Percentiles rank a stretch among this genome's conserved stretches.
These are phyloP conservation scores for Melanotaenia maccullochi DNA, from an alignment of 2,797 vertebrate species.

Conservation along the genomic window DNA sequence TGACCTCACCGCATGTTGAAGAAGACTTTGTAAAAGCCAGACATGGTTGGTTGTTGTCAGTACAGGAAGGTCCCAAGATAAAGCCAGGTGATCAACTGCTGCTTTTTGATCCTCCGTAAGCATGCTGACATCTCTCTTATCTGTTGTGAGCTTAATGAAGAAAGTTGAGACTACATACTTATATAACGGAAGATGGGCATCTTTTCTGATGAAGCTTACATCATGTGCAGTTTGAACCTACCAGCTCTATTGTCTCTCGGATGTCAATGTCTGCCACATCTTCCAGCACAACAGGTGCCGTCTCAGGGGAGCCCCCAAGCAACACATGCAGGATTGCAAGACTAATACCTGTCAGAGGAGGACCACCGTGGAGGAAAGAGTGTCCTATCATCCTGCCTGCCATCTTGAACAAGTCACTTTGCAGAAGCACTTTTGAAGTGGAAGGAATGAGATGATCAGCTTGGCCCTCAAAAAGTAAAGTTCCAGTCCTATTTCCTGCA, in stretches of 20 bases:
- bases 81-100: too few relatives aligned
- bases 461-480: neutral
- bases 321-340: neutral
- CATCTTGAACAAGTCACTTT: conserved; percentile 8
- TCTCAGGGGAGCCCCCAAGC: neutral
- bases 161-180: too few relatives aligned
- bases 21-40: too few relatives aligned
- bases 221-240: neutral
- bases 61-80: too few relatives aligned
- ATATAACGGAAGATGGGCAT: neutral
- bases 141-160: too few relatives aligned
- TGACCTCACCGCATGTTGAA: too few relatives aligned
- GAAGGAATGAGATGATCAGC: neutral
- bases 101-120: too few relatives aligned
- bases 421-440: neutral
- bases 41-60: too few relatives aligned
- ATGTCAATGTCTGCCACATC: neutral
- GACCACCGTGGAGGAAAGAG: conserved; percentile 1
- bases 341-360: neutral
- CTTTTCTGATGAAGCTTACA: neutral
- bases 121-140: too few relatives aligned
- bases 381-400: neutral
- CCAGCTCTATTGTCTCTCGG: neutral
- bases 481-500: neutral
- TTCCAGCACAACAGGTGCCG: neutral